Percentiles rank a stretch among this genome's conserved stretches.
Conservation (phyloP, 2,888 invertebrate species). For the Athetis lepigone region DNA sequence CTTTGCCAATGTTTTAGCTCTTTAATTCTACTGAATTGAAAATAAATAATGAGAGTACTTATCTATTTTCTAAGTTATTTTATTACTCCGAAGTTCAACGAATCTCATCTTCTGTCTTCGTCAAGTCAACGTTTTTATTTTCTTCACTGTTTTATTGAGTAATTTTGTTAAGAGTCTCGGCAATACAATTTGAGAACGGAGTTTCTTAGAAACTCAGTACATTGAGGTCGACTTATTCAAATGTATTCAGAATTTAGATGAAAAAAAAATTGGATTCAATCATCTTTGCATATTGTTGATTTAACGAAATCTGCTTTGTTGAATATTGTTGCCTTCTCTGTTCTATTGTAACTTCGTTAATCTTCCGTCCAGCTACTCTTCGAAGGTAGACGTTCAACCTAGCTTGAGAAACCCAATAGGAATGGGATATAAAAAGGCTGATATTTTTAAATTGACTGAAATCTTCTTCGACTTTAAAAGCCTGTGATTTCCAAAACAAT, state of each 20-base stretch:
- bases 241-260: not conserved
- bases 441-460: not conserved
- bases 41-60: not conserved
- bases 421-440: too few relatives aligned
- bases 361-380: too few relatives aligned
- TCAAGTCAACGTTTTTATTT: slow-evolving; percentile 27
- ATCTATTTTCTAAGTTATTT: slow-evolving; percentile 8
- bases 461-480: not conserved
- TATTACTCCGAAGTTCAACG: slow-evolving; percentile 55
- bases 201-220: slow-evolving; percentile 5
- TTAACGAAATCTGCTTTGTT: too few relatives aligned
- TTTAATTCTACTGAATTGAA: too few relatives aligned
- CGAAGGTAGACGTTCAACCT: too few relatives aligned
- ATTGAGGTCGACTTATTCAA: slow-evolving; percentile 7
- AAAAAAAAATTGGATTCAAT: not conserved
- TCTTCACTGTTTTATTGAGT: slow-evolving; percentile 29
- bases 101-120: slow-evolving; percentile 46
- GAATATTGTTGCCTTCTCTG: too few relatives aligned
- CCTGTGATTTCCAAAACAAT: not conserved
- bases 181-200: slow-evolving; percentile 25
- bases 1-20: too few relatives aligned
- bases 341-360: too few relatives aligned
- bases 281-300: slow-evolving; percentile 21
- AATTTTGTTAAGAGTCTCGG: slow-evolving; percentile 14
- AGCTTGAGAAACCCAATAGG: too few relatives aligned